phyloP scores from a whole-genome alignment of 2,113 vertebrate species.

The Eurypyga helias region DNA sequence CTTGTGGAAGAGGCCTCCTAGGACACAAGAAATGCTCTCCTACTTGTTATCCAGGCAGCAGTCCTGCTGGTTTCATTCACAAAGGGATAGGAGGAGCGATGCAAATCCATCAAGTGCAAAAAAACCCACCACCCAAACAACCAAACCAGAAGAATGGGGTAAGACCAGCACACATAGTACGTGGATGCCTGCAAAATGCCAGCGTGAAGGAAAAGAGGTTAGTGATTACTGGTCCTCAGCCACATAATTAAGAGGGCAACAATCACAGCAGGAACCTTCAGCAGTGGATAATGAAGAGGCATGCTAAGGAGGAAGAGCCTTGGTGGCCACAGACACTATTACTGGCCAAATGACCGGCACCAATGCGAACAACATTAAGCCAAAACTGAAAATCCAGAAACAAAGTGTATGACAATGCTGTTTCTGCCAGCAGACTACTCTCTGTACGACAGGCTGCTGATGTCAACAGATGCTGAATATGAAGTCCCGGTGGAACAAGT shows the following conservation, averaged over 20 bases:
- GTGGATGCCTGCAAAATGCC: neutral
- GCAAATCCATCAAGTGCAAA: neutral
- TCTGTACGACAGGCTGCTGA: neutral
- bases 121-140: neutral
- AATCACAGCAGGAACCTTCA: neutral
- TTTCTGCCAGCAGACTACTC: neutral
- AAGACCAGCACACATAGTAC: neutral
- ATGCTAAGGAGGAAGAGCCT: neutral
- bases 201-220: neutral
- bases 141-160: neutral
- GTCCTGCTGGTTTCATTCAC: neutral
- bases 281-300: neutral
- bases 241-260: neutral
- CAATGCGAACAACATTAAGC: neutral
- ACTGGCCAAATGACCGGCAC: neutral
- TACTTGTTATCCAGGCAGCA: neutral
- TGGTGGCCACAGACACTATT: neutral
- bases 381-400: neutral
- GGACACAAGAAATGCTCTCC: neutral
- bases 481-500: neutral
- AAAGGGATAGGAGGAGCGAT: neutral
- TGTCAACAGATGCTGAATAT: neutral
- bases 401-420: neutral
- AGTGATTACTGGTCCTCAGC: neutral
- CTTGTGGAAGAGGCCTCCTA: neutral